Evolutionary conservation across 2,113 vertebrate genomes (phyloP).

Genomic region (Myxocyprinus asiaticus): DNA sequence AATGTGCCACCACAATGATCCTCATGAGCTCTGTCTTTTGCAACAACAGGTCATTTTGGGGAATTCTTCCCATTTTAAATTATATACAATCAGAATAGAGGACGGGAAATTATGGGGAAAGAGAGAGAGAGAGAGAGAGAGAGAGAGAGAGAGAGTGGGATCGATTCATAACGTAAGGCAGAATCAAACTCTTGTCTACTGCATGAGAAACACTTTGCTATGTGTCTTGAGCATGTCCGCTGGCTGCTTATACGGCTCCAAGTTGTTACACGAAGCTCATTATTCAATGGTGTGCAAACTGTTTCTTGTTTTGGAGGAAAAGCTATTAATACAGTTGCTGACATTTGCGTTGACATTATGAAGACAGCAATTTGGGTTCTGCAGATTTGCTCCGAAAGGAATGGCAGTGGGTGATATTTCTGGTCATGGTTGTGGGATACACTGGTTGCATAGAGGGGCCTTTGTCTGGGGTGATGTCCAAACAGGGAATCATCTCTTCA

Average conservation of each 20-base stretch:
- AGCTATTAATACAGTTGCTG: neutral
- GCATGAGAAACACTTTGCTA: too few relatives aligned
- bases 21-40: neutral
- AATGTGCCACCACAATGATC: neutral
- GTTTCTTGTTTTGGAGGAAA: neutral
- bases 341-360: neutral
- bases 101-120: neutral
- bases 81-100: too few relatives aligned
- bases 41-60: neutral
- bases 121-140: too few relatives aligned
- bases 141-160: too few relatives aligned
- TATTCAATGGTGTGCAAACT: neutral
- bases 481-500: slow-evolving; percentile 63
- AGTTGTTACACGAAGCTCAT: neutral
- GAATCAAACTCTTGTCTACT: too few relatives aligned
- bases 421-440: neutral
- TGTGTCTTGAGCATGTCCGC: neutral
- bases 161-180: too few relatives aligned
- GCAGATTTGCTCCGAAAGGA: slow-evolving; percentile 33
- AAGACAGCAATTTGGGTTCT: neutral
- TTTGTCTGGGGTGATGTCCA: slow-evolving; percentile 65
- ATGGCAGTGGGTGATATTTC: slow-evolving; percentile 48
- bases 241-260: neutral
- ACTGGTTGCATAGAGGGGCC: slow-evolving; percentile 57
- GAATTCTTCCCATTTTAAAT: too few relatives aligned